These are phyloP conservation scores for Germaria angustata DNA, from an alignment of 2,888 invertebrate species.

Conservation along the genomic window DNA sequence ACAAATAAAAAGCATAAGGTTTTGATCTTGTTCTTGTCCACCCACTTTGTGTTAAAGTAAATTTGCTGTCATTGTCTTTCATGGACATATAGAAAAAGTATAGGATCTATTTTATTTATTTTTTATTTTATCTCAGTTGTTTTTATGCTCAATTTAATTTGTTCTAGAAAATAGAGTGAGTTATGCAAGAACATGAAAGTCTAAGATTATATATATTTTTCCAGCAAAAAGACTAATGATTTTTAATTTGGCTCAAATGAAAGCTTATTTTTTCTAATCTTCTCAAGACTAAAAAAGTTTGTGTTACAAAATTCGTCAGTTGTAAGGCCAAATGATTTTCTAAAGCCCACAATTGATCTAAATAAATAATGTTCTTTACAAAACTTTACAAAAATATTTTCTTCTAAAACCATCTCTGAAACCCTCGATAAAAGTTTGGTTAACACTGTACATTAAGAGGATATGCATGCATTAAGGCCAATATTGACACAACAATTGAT, in stretches of 20 bases:
- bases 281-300: background rate
- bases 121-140: background rate
- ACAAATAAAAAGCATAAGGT: conserved; percentile 47
- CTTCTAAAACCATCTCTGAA: background rate
- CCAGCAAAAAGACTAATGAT: conserved; percentile 12
- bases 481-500: conserved; percentile 42
- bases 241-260: background rate
- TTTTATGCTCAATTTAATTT: conserved; percentile 55
- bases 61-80: conserved; percentile 64
- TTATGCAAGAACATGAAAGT: conserved; percentile 56
- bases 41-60: conserved; percentile 65
- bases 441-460: background rate
- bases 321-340: background rate
- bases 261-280: background rate
- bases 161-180: conserved; percentile 47
- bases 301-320: background rate
- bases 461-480: background rate
- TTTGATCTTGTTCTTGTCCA: conserved; percentile 67
- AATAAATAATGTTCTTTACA: background rate
- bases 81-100: conserved; percentile 7
- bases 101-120: conserved; percentile 28
- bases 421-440: background rate
- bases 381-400: background rate
- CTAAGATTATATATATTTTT: conserved; percentile 25
- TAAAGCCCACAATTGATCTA: background rate